Evolutionary conservation across 2,113 vertebrate species (phyloP).

Genomic region (Crotalus horridus): DNA sequence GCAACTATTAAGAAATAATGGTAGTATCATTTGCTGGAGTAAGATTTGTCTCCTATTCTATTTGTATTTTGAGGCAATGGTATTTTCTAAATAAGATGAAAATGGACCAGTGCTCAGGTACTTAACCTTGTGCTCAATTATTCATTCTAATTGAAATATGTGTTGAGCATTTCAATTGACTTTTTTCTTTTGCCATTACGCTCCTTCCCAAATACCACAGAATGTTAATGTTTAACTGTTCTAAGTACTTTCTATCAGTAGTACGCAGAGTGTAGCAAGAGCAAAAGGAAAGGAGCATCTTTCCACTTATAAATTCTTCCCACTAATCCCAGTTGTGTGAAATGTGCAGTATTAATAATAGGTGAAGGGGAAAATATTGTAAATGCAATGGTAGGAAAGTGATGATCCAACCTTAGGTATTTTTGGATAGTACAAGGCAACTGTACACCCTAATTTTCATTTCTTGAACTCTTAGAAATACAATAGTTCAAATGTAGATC

Average conservation of each 20-base stretch:
- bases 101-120: not conserved
- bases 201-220: conserved; percentile 48
- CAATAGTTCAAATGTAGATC: not conserved
- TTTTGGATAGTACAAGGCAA: not conserved
- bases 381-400: not conserved
- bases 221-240: conserved; percentile 45
- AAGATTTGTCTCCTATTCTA: not conserved
- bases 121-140: conserved; percentile 19
- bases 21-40: not conserved
- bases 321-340: not conserved
- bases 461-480: not conserved
- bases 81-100: not conserved
- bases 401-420: not conserved
- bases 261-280: not conserved
- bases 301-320: not conserved
- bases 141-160: conserved; percentile 57
- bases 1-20: not conserved
- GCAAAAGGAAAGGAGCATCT: not conserved
- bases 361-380: not conserved
- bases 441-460: not conserved
- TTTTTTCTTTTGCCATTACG: conserved; percentile 41
- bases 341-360: not conserved
- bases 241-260: not conserved
- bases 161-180: conserved; percentile 43
- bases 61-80: not conserved